Conservation (phyloP, 2,113 vertebrate genomes). For the Lophochroa leadbeateri region DNA sequence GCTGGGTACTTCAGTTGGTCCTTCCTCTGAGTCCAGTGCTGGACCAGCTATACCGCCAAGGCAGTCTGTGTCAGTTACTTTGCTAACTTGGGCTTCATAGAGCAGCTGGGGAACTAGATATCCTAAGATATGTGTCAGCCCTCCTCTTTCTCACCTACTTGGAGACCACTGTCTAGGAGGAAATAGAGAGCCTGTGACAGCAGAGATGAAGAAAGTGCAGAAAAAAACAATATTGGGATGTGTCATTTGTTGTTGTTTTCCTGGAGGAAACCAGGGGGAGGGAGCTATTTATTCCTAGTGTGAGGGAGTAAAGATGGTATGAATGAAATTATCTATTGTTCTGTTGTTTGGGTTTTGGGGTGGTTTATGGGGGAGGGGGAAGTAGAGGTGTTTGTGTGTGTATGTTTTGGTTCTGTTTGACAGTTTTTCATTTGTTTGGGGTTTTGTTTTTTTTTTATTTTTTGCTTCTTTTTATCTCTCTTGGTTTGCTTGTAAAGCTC, state of each 20-base stretch:
- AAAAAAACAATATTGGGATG: rapidly evolving
- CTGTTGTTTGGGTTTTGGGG: background rate
- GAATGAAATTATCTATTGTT: background rate
- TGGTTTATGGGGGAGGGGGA: background rate
- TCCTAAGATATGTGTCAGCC: background rate
- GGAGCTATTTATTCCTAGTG: background rate
- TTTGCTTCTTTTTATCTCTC: background rate
- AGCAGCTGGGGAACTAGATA: background rate
- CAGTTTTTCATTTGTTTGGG: background rate
- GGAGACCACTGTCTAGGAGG: background rate
- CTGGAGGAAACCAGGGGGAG: background rate
- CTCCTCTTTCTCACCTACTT: background rate
- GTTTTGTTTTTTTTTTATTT: background rate
- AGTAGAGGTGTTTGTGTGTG: background rate
- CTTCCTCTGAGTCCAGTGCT: background rate
- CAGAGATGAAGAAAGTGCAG: background rate
- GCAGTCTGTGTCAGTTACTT: background rate
- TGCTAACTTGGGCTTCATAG: background rate
- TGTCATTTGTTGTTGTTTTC: background rate
- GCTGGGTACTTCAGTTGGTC: background rate
- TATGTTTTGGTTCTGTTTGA: background rate
- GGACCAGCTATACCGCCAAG: background rate
- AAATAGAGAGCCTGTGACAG: background rate
- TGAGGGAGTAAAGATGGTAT: background rate
- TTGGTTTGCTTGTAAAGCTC: background rate